A percentile compares a stretch with the other conserved stretches of the same genome.
phyloP scores from a whole-genome alignment of 2,797 vertebrate genomes.

The Percopsis omiscomaycus region DNA sequence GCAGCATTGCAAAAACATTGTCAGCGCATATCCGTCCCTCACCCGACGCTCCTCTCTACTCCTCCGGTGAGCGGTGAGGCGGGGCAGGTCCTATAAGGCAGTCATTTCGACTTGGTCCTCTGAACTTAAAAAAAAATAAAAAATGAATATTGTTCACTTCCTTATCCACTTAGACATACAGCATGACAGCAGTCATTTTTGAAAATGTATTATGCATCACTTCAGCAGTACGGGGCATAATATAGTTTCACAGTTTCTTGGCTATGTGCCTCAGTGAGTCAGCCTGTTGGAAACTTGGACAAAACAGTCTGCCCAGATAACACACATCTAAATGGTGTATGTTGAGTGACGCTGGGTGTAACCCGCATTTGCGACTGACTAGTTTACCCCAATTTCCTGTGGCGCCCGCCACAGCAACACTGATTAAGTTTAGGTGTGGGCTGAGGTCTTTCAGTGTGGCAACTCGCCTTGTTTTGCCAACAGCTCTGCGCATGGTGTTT shows the following conservation, averaged over 20 bases:
- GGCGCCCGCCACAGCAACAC: background rate
- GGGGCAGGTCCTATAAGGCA: too few species aligned
- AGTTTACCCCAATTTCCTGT: constrained; percentile 31
- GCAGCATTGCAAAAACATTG: too few species aligned
- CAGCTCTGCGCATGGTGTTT: constrained; percentile 37
- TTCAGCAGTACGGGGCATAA: background rate
- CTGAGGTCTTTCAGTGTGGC: constrained; percentile 25
- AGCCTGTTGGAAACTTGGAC: background rate
- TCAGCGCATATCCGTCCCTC: too few species aligned
- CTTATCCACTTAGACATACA: constrained; percentile 23
- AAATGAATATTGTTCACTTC: too few species aligned
- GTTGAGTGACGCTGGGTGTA: constrained; percentile 1
- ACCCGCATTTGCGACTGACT: constrained; percentile 15
- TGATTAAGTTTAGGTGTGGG: constrained; percentile 49
- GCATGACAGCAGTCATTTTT: constrained; percentile 28
- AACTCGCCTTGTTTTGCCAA: constrained; percentile 31
- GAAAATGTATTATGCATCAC: constrained; percentile 5
- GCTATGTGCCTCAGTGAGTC: background rate
- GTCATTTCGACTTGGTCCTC: too few species aligned
- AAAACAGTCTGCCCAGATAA: background rate
- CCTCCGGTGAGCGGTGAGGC: too few species aligned
- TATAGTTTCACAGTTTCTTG: background rate
- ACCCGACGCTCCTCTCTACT: too few species aligned
- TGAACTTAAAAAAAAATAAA: too few species aligned
- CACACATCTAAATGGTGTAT: background rate